Percentiles rank a stretch among this genome's conserved stretches.
phyloP scores from a whole-genome alignment of 2,888 invertebrate species.

The Hermodice carunculata region DNA sequence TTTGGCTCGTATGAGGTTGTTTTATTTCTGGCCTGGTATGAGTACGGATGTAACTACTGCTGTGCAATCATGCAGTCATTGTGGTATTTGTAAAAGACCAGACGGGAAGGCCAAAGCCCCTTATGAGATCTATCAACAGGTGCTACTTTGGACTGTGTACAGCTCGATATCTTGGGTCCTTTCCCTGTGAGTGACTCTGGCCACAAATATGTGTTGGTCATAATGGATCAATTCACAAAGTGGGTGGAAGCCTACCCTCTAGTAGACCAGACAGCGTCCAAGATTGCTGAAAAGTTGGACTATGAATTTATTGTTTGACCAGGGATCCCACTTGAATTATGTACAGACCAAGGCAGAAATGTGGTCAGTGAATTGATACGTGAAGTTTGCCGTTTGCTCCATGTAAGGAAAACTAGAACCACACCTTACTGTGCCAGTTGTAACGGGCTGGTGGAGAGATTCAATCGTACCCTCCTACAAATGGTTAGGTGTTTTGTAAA shows the following conservation, averaged over 20 bases:
- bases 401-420: not conserved
- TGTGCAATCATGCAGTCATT: not conserved
- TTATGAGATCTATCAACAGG: not conserved
- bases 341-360: not conserved
- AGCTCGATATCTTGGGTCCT: not conserved
- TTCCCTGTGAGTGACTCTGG: not conserved
- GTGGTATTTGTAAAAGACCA: not conserved
- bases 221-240: not conserved
- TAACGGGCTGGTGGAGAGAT: not conserved
- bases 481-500: not conserved
- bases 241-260: not conserved
- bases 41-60: not conserved
- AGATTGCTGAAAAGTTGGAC: not conserved
- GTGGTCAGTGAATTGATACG: not conserved
- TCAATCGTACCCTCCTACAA: not conserved
- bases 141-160: not conserved
- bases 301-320: not conserved
- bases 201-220: not conserved
- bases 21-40: not conserved
- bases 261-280: not conserved
- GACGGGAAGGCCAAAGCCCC: not conserved
- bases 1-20: not conserved
- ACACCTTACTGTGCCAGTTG: not conserved
- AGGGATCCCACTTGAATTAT: not conserved
- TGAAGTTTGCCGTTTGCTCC: not conserved